Evolutionary conservation across 2,888 invertebrate species (phyloP).

Genomic region (Limenitis camilla): DNA sequence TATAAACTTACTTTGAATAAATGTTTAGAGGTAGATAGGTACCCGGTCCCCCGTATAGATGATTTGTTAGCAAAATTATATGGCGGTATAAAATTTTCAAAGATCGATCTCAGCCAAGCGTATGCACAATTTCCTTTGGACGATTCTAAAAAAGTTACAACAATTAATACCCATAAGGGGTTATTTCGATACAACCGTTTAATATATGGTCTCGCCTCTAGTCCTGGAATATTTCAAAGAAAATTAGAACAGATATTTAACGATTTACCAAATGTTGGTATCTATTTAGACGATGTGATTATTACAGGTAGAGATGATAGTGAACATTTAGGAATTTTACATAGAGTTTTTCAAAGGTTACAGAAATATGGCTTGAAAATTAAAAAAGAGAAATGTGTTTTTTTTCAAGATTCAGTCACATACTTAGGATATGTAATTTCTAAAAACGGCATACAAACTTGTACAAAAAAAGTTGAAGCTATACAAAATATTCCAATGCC

Average conservation of each 20-base stretch:
- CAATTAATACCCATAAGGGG: slow-evolving; percentile 1
- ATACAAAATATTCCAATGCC: slow-evolving; percentile 16
- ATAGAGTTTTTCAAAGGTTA: not conserved
- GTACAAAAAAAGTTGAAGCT: slow-evolving; percentile 14
- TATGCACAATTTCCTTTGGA: not conserved
- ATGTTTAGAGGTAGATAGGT: no score
- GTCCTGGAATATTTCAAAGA: slow-evolving; percentile 34
- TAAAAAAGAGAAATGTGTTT: not conserved
- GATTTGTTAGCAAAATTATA: not conserved
- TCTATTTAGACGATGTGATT: not conserved
- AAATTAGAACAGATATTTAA: slow-evolving; percentile 31
- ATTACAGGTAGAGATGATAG: not conserved
- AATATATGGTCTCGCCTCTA: not conserved
- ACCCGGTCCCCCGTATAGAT: not conserved
- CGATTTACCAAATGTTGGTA: slow-evolving; percentile 9
- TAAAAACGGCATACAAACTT: slow-evolving; percentile 14
- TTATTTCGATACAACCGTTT: slow-evolving; percentile 1
- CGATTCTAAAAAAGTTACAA: not conserved
- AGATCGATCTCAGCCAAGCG: not conserved
- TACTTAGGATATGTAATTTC: slow-evolving; percentile 23
- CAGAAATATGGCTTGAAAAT: not conserved
- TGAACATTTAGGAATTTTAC: not conserved
- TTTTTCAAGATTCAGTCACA: slow-evolving; percentile 7
- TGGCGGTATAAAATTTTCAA: not conserved
- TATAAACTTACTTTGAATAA: no score